These are phyloP conservation scores for Taphrorychus bicolor DNA, from an alignment of 2,888 invertebrate species.

Conservation along the genomic window DNA sequence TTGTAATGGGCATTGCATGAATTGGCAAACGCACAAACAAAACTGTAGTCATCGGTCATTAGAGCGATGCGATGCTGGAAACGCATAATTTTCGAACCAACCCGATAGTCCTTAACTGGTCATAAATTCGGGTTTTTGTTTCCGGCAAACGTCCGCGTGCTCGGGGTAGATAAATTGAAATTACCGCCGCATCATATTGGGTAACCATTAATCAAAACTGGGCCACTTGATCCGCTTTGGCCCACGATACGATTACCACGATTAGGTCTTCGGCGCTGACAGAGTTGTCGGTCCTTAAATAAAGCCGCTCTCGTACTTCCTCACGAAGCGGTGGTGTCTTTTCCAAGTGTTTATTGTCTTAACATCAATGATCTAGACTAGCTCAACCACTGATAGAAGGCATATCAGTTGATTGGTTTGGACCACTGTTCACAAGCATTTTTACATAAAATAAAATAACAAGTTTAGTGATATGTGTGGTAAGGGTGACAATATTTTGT, in stretches of 20 bases:
- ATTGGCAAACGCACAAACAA: constrained; percentile 16
- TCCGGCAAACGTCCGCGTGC: constrained; percentile 36
- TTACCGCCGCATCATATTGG: constrained; percentile 52
- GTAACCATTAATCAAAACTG: constrained; percentile 53
- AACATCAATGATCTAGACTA: too few species aligned
- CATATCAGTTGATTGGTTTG: too few species aligned
- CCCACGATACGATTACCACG: constrained; percentile 33
- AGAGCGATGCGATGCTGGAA: constrained; percentile 18
- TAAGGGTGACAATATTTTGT: too few species aligned
- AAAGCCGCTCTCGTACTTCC: constrained; percentile 33
- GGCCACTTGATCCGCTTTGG: constrained; percentile 42
- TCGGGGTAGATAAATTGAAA: constrained; percentile 41
- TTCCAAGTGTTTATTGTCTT: too few species aligned
- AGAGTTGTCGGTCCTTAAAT: constrained; percentile 18
- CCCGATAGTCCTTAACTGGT: constrained; percentile 39
- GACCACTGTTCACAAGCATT: too few species aligned
- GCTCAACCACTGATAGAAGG: too few species aligned
- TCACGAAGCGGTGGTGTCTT: too few species aligned
- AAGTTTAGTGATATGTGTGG: too few species aligned
- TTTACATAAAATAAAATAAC: too few species aligned
- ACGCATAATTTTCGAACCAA: constrained; percentile 39
- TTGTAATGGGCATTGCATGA: background rate
- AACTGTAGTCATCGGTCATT: constrained; percentile 42
- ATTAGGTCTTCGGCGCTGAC: constrained; percentile 28
- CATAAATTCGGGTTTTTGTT: constrained; percentile 41